phyloP scores from a whole-genome alignment of 2,113 vertebrate species.

The Manacus vitellinus region DNA sequence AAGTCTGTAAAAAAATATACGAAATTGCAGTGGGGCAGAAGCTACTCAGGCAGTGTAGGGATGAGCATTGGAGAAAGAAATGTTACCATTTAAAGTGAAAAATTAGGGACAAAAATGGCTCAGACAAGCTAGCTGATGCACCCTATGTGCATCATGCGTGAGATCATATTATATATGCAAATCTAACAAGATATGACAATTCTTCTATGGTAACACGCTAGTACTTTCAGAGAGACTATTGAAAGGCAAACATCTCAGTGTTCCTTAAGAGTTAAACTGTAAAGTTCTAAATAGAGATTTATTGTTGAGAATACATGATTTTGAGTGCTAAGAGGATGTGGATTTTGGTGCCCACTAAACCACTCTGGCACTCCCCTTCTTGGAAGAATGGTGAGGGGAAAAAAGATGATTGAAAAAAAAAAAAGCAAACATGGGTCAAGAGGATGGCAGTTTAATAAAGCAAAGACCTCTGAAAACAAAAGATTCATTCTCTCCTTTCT shows the following conservation, averaged over 20 bases:
- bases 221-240: not conserved
- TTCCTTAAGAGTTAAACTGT: not conserved
- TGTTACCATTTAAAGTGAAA: not conserved
- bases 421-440: not conserved
- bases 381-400: not conserved
- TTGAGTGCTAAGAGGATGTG: not conserved
- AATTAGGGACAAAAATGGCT: not conserved
- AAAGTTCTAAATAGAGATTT: not conserved
- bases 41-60: not conserved
- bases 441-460: not conserved
- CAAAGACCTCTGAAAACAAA: not conserved
- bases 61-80: not conserved
- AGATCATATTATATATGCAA: not conserved
- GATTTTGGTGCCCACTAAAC: not conserved
- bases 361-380: accelerated
- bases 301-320: not conserved
- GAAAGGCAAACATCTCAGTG: not conserved
- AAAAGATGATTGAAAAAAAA: not conserved
- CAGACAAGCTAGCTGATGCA: not conserved
- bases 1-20: not conserved
- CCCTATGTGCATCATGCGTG: not conserved
- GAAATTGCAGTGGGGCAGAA: not conserved
- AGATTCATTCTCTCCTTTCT: not conserved
- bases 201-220: not conserved
- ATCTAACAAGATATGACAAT: not conserved